phyloP scores from a whole-genome alignment of 2,113 vertebrate species.

The Malurus elegans region DNA sequence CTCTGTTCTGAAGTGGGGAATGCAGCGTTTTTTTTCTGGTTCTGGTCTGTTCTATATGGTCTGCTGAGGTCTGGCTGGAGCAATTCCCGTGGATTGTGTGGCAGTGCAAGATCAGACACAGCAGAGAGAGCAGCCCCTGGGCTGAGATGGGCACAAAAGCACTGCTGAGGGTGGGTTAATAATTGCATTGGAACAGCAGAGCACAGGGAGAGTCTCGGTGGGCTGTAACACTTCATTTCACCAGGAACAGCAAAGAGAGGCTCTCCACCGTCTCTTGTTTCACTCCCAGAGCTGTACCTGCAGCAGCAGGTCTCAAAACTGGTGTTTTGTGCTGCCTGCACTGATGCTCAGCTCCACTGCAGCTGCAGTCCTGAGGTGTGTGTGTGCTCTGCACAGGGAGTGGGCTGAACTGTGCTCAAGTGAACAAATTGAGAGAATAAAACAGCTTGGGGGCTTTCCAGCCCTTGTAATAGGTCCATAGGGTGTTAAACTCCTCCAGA shows the following conservation, averaged over 20 bases:
- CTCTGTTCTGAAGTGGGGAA: neutral
- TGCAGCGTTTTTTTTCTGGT: neutral
- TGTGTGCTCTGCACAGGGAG: neutral
- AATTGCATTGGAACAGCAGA: neutral
- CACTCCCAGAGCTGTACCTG: neutral
- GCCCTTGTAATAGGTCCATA: neutral
- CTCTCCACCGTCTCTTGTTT: neutral
- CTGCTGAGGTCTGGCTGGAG: neutral
- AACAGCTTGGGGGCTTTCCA: neutral
- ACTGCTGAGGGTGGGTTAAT: neutral
- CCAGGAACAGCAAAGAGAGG: neutral
- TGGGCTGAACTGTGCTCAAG: neutral
- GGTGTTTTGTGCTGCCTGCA: neutral
- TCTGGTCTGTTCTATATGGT: neutral
- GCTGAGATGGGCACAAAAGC: neutral
- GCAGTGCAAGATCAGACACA: neutral
- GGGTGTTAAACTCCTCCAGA: neutral
- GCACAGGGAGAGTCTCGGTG: neutral
- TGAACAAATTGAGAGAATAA: neutral
- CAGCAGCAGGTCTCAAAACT: neutral
- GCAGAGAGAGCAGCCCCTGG: neutral
- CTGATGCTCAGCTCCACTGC: neutral
- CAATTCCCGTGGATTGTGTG: neutral
- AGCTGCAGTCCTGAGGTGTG: neutral
- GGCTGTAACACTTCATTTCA: neutral